Base-by-base conservation (phyloP, 2,888 invertebrate genomes). In the Auanema freiburgensis region DNA sequence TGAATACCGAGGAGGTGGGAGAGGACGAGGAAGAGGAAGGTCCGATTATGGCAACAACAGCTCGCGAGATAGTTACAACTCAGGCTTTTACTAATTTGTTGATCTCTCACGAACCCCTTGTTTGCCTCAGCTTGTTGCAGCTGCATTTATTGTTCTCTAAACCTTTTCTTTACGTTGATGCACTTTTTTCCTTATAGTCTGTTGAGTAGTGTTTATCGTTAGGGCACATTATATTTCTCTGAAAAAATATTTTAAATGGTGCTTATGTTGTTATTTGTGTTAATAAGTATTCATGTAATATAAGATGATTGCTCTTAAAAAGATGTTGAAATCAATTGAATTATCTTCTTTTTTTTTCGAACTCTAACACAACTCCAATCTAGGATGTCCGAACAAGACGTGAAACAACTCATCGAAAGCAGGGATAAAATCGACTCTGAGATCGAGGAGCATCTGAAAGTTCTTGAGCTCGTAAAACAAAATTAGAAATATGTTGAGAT, bases 401-500 rank as follows among this genome's bases (percentile, higher is more conserved):
- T 72, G 4, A 80, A 80, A 55, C 49, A 63, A 23, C 60, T 79
- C 33, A 71, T 79, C 14, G 57, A 56, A 16, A 60, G 79, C 49
- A 61, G 77, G 25, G 80, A 80, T 55, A 70, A 67, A 18, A 64
- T 80, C 24, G 80, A 80, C 53, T 50, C 49, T 18, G 66, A 76
- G 41, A 60, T 80, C 8, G 66, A 63, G 18, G 73, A 64, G 23
- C 40, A 64, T 43, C 23, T 64, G 24, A 25, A 61, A 6, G 65
- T 71, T 56, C 41, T 73, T 11, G 67, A 71, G 46, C 65, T 60
- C 33, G 73, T 71, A 54, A 12, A 57, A 51, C 12, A n/a, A 46
- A 21, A 44, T 55, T 4, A 53, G 14, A 24, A 14, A 56, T 3
- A 10, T 10, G 11, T n/a, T 14, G 33, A 33, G 33, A 55, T 16